phyloP scores from a whole-genome alignment of 2,888 invertebrate species.

The Sinotaia quadrata region DNA sequence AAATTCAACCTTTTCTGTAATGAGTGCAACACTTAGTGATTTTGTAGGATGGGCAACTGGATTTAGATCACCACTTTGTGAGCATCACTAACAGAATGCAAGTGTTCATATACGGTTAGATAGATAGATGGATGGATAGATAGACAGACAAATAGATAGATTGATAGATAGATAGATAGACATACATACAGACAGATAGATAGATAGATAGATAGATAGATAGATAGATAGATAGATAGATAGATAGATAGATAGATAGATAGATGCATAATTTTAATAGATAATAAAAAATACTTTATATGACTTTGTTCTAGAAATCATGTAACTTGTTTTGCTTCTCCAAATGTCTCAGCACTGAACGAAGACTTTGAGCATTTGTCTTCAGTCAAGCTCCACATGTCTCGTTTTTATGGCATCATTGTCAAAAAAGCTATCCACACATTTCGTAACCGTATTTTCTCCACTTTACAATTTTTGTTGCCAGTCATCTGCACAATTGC shows the following conservation, averaged over 20 bases:
- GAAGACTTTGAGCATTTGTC: conserved; percentile 49
- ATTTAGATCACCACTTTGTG: no score
- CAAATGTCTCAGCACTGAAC: conserved; percentile 47
- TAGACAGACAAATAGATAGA: no score
- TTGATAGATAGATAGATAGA: no score
- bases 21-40: no score
- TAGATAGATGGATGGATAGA: no score
- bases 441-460: conserved; percentile 79
- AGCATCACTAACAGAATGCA: no score
- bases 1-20: no score
- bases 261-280: background rate
- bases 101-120: no score
- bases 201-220: no score
- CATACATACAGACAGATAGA: no score
- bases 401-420: conserved; percentile 81
- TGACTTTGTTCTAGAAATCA: background rate
- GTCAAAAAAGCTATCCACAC: conserved; percentile 79
- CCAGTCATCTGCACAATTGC: conserved; percentile 79
- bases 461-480: conserved; percentile 75
- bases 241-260: background rate
- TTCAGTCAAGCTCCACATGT: conserved; percentile 64
- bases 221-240: no score
- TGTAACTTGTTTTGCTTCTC: background rate
- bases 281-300: background rate
- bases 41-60: no score